Base-by-base conservation (phyloP, 1,140 invertebrate species). In the Apocrypta bakeri region DNA sequence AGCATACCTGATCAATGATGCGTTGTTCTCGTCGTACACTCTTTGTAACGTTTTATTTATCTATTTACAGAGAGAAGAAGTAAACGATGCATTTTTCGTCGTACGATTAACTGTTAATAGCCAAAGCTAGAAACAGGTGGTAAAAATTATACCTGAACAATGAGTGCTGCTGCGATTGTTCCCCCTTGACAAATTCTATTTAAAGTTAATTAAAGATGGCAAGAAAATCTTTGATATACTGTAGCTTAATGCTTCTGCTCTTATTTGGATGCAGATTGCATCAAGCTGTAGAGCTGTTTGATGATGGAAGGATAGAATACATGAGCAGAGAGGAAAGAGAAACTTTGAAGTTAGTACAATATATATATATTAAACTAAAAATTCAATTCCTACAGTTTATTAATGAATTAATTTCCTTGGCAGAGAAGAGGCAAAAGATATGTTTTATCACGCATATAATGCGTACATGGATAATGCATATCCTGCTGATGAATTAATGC, bases 401-500 rank as follows among this genome's bases (percentile, higher is more conserved):
- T 56, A 3, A 21, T 48, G 21, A 17, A 3, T n/a, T 56, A n/a
- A 56, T 61, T 76, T 68, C 42, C 71, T 69, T 75, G 82, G 14
- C 40, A 83, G 79, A 68, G 63, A 81, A 86, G 95, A 98, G 92
- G 95, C 97, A 17, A 93, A 96, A 68, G 96, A 97, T 87, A 98
- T 99, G 98, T 99, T 99, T 91, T 97, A 98, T 92, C 98, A 99
- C 94, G 98, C 97, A n/a, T 99, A 98, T 90, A 94, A 96, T 88
- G 96, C 97, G 27, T 99, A 99, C 87, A 99, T 99, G 98, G 94
- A 97, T 85, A 97, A 99, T 94, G 98, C 98, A 24, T 99, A 97
- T 93, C 98, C 98, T 81, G 98, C 98, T 33, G 98, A 99, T 94
- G 98, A 99, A 92, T 92, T 99, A 68, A 99, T 99, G 98, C 98